Evolutionary conservation across 1,140 invertebrate genomes (phyloP), one percentile per base, ranked within the genome.

Genomic region (Drosophila mayri): DNA sequence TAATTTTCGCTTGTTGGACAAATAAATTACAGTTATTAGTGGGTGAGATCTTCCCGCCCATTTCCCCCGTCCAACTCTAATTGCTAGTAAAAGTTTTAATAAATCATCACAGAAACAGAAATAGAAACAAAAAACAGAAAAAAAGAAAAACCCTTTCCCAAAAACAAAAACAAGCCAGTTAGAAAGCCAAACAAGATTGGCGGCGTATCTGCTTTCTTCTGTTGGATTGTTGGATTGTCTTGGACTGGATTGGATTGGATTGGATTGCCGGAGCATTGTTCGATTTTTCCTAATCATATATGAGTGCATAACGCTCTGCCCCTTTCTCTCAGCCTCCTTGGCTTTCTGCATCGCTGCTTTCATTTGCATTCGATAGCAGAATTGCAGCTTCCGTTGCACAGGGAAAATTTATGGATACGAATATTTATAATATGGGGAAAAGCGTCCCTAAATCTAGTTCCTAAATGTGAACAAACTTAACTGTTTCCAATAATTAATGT

Each of bases 241-340:
- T 70, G 54, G 37, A 58, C 32, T 40, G 38, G 44, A 28, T 46
- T 66, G 59, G 32, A 66, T 66, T 66, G n/a, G 37, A 47, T 79
- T 61, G n/a, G 37, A 47, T 54, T 64, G 44, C 38, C 28, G 75
- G 52, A 49, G 66, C 84, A 90, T 88, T 88, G 84, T 88, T 88
- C 84, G 85, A 90, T 90, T 88, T 87, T 88, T 84, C 85, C 84
- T 88, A 88, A 88, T 88, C 85, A 87, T 87, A 87, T 87, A 86
- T 80, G 66, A 70, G 79, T 77, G 79, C 67, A 80, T 71, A 62
- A 68, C 64, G 41, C 52, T 35, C 71, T 35, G 40, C 65, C 67
- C 65, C 76, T 67, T 67, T 66, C 50, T 40, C 55, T 38, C 16
- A 43, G 35, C 43, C 25, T 63, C 25, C 52, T 44, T 16, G n/a